Evolutionary conservation across 2,888 invertebrate species (phyloP).

Genomic region (Operophtera brumata): DNA sequence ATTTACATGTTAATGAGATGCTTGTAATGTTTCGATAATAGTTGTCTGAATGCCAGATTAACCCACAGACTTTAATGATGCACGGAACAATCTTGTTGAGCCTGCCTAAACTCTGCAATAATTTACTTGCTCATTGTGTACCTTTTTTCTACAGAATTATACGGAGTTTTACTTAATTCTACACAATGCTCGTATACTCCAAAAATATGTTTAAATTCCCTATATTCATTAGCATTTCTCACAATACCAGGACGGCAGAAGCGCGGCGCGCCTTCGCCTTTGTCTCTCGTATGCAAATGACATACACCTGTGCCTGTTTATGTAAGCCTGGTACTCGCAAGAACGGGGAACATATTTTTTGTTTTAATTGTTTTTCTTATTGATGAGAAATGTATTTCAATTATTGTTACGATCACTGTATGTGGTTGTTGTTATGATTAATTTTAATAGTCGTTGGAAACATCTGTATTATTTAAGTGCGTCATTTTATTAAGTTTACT

Average conservation of each 20-base stretch:
- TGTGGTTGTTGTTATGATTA: constrained; percentile 15
- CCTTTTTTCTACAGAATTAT: neutral
- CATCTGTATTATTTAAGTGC: constrained; percentile 17
- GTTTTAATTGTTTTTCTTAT: constrained; percentile 25
- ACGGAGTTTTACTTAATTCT: constrained; percentile 6
- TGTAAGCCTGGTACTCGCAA: constrained; percentile 57
- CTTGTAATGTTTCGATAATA: constrained; percentile 51
- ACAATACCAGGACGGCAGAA: constrained; percentile 68
- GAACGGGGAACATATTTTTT: constrained; percentile 23
- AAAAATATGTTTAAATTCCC: constrained; percentile 48
- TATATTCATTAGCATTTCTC: constrained; percentile 70
- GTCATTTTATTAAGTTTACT: constrained; percentile 6
- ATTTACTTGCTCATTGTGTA: neutral
- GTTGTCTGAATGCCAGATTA: constrained; percentile 43
- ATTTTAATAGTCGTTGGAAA: constrained; percentile 14
- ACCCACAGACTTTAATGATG: constrained; percentile 26
- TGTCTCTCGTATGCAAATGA: constrained; percentile 71
- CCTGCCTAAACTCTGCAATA: constrained; percentile 1
- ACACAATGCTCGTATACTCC: neutral
- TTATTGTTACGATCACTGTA: constrained; percentile 14
- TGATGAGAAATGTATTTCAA: constrained; percentile 24
- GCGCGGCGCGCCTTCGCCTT: constrained; percentile 62
- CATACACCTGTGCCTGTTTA: constrained; percentile 68
- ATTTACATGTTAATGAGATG: constrained; percentile 78
- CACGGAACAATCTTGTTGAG: constrained; percentile 3